These are phyloP conservation scores for Morpho deidamia DNA, from an alignment of 2,888 invertebrate species.

Conservation along the genomic window DNA sequence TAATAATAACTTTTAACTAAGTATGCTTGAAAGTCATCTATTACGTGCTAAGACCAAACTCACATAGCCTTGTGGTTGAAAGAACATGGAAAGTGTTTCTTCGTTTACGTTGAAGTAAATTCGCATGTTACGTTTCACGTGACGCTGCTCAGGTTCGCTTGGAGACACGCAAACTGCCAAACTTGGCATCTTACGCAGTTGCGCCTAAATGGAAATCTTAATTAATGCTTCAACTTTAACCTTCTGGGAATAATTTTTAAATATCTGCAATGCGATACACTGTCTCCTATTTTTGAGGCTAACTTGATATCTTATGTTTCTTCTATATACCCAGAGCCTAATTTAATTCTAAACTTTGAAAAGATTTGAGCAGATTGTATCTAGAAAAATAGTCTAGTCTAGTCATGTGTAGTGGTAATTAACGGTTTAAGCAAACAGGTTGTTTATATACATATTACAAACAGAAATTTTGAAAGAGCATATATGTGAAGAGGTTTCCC, in stretches of 20 bases:
- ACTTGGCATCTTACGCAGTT: conserved; percentile 39
- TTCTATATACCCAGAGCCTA: no score
- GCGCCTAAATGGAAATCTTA: conserved; percentile 47
- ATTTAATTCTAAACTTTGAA: no score
- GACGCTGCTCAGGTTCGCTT: conserved; percentile 33
- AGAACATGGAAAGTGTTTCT: conserved; percentile 14
- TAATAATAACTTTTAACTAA: no score
- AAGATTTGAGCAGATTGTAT: no score
- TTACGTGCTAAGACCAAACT: conserved; percentile 5
- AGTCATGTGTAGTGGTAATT: no score
- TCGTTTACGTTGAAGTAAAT: conserved; percentile 18
- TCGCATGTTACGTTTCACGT: conserved; percentile 34
- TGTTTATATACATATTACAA: no score
- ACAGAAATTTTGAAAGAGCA: no score
- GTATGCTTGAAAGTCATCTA: background rate
- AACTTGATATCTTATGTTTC: no score
- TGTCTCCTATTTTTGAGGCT: background rate
- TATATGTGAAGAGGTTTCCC: no score
- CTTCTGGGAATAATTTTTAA: conserved; percentile 12
- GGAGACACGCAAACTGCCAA: conserved; percentile 39
- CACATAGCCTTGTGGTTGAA: conserved; percentile 1
- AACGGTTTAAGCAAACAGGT: no score
- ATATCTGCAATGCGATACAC: conserved; percentile 2
- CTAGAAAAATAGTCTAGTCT: no score
- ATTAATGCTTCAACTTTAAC: conserved; percentile 54